phyloP scores from a whole-genome alignment of 2,113 vertebrate genomes.

The Petrocephalus zakoni region DNA sequence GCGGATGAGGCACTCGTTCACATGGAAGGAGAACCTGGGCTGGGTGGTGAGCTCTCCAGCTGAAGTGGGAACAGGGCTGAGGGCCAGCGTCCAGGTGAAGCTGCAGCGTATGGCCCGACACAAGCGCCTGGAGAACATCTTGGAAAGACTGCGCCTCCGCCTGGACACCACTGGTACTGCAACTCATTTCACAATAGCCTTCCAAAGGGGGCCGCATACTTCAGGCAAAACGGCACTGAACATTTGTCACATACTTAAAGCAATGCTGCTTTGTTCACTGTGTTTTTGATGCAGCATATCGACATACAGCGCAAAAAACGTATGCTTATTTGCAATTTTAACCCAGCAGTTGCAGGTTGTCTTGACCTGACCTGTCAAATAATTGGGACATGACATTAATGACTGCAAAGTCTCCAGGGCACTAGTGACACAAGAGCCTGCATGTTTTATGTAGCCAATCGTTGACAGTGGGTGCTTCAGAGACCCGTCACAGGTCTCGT shows the following conservation, averaged over 20 bases:
- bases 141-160: conserved; percentile 52
- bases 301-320: too few relatives aligned
- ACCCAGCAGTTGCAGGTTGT: too few relatives aligned
- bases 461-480: neutral
- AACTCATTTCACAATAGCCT: neutral
- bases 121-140: conserved; percentile 42
- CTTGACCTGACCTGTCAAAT: too few relatives aligned
- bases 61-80: conserved; percentile 59
- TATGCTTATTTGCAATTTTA: too few relatives aligned
- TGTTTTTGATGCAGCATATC: neutral
- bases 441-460: neutral
- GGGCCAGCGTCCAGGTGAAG: conserved; percentile 41
- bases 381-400: too few relatives aligned
- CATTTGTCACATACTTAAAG: too few relatives aligned
- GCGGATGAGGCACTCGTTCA: conserved; percentile 47
- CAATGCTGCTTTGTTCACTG: too few relatives aligned
- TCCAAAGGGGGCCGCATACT: neutral
- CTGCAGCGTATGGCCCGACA: conserved; percentile 48
- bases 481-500: neutral
- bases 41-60: conserved; percentile 62
- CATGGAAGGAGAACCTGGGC: conserved; percentile 59
- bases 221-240: neutral
- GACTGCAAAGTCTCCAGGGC: too few relatives aligned
- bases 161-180: conserved; percentile 46
- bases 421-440: too few relatives aligned